A percentile compares a stretch with the other conserved stretches of the same genome.
Conservation (phyloP, 2,888 invertebrate species). For the Saturnia pavonia region DNA sequence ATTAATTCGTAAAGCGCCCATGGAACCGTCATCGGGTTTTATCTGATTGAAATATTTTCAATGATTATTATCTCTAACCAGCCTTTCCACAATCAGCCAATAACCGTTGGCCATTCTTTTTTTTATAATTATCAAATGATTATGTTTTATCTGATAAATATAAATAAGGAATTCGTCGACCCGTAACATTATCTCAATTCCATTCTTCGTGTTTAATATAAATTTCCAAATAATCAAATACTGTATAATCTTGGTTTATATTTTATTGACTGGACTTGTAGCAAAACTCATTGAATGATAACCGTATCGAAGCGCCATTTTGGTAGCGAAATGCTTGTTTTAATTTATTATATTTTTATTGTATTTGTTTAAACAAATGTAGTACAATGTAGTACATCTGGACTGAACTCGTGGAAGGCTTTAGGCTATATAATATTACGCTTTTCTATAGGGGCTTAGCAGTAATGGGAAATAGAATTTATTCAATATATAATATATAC, state of each 20-base stretch:
- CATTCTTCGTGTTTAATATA: background rate
- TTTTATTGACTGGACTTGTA: background rate
- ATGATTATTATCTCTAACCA: constrained; percentile 18
- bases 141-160: constrained; percentile 7
- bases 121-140: constrained; percentile 10
- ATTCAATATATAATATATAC: no score
- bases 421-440: no score
- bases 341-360: constrained; percentile 4
- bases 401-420: no score
- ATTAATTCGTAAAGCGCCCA: constrained; percentile 5
- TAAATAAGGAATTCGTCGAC: constrained; percentile 9
- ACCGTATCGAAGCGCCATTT: constrained; percentile 5
- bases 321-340: background rate
- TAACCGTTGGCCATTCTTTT: background rate
- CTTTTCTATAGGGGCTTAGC: no score
- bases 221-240: constrained; percentile 1
- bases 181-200: constrained; percentile 4
- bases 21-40: constrained; percentile 15
- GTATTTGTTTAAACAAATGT: background rate
- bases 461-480: no score
- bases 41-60: constrained; percentile 18
- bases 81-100: constrained; percentile 24
- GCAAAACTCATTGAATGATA: background rate
- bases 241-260: background rate
- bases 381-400: no score